Conservation (phyloP, 1,140 invertebrate species). For the Zeugodacus cucurbitae region DNA sequence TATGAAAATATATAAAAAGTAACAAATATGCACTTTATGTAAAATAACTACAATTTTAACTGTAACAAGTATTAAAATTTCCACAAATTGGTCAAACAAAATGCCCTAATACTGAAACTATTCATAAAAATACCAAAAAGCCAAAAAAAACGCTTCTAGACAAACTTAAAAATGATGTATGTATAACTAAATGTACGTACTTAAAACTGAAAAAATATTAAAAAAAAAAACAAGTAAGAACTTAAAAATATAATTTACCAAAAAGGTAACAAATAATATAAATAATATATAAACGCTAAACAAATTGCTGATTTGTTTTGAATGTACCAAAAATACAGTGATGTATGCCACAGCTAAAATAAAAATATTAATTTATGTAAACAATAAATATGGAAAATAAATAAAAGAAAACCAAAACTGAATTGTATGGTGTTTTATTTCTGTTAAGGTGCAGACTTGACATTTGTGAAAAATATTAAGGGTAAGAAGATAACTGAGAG, state of each 20-base stretch:
- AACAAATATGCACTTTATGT: neutral
- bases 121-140: neutral
- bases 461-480: too few relatives aligned
- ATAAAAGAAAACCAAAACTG: neutral
- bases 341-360: neutral
- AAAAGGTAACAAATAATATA: neutral
- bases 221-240: neutral
- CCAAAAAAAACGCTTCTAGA: neutral
- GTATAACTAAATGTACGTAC: neutral
- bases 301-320: neutral
- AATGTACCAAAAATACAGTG: neutral
- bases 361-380: neutral
- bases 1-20: neutral
- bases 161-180: neutral
- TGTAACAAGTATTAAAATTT: neutral
- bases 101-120: neutral
- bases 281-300: neutral
- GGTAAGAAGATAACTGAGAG: too few relatives aligned
- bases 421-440: neutral
- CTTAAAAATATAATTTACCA: neutral
- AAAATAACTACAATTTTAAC: neutral
- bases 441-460: too few relatives aligned
- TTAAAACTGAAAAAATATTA: neutral
- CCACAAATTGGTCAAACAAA: neutral
- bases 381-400: neutral